Base-by-base conservation (phyloP, 2,113 vertebrate species). In the Phylloscopus trochilus region DNA sequence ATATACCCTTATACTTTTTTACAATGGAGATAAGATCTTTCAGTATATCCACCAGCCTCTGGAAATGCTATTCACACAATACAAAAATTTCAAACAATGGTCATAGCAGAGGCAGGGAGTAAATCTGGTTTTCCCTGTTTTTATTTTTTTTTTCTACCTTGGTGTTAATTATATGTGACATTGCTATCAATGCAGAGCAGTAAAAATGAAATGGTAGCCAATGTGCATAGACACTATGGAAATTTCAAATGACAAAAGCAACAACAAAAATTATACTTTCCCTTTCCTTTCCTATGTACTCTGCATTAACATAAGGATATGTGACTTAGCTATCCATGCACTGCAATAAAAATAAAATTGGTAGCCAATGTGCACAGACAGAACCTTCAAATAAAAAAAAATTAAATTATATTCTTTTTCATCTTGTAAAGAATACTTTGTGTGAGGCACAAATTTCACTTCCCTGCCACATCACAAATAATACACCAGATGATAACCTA, bases 191-290 rank as follows among this genome's bases (percentile, higher is more conserved):
- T 55, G 33, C 79, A 89, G 76, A 4, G 83, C 75, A 97, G 93
- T 96, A 96, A 98, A 97, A 96, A 96, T 94, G 79, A 96, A 97
- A 97, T 94, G 80, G 85, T 96, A 84, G 59, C 90, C 92, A 95
- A 90, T 75, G 87, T 96, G 94, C 80, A 96, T 64, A 96, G 95
- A 97, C 96, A 97, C 87, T 94, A 88, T 69, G 83, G 88, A 97
- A 97, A 97, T 97, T 64, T 93, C 86, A 96, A 95, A 94, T 88
- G 62, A 96, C 73, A 96, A 96, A 43, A 95, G 81, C 67, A 94
- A 94, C 95, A 97, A 97, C 84, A 96, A 96, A 97, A 97, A 96
- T 92, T 94, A 89, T 95, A 82, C 78, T 96, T 97, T 93, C 72
- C 69, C 72, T 87, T 97, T 96, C 87, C n/a, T 90, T 94, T 96